These are phyloP conservation scores for Pachyrhynchus sulphureomaculatus DNA, from an alignment of 1,140 invertebrate genomes.

Conservation along the genomic window DNA sequence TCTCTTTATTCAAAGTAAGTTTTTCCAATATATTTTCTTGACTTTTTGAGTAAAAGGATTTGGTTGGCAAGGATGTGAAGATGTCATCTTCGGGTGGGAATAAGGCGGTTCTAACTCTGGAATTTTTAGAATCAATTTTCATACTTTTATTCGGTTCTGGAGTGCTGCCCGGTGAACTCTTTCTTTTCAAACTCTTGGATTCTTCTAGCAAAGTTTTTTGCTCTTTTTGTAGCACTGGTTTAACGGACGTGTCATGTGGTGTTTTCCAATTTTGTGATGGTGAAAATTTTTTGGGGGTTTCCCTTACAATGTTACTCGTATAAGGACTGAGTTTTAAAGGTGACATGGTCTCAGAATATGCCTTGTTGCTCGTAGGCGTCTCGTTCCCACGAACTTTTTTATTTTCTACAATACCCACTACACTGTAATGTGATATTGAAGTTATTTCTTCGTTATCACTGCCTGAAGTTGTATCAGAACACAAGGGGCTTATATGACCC, in stretches of 20 bases:
- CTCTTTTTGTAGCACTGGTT: conserved; percentile 38
- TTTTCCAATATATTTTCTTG: conserved; percentile 35
- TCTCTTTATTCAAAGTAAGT: conserved; percentile 11
- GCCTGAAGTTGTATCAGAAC: conserved; percentile 23
- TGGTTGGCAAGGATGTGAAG: conserved; percentile 52
- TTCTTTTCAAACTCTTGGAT: conserved; percentile 29
- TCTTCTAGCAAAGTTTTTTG: conserved; percentile 41
- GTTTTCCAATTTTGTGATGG: conserved; percentile 57
- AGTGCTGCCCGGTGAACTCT: conserved; percentile 21
- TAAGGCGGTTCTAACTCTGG: conserved; percentile 47
- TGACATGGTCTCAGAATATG: conserved; percentile 29
- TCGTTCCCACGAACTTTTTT: neutral
- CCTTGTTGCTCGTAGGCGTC: conserved; percentile 12
- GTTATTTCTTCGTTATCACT: conserved; percentile 1
- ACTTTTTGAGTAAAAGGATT: conserved; percentile 58
- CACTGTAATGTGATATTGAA: conserved; percentile 26
- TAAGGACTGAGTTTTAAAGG: conserved; percentile 26
- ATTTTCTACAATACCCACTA: conserved; percentile 27
- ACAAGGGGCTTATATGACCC: conserved; percentile 41
- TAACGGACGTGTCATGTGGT: conserved; percentile 52
- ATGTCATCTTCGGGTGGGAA: conserved; percentile 36
- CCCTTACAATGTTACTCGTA: conserved; percentile 10
- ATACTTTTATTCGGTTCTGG: conserved; percentile 30
- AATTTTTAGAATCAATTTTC: conserved; percentile 42
- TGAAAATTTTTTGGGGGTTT: conserved; percentile 44